Evolutionary conservation across 2,113 vertebrate species (phyloP), one percentile per base, ranked within the genome.

Genomic region (Pollachius pollachius): DNA sequence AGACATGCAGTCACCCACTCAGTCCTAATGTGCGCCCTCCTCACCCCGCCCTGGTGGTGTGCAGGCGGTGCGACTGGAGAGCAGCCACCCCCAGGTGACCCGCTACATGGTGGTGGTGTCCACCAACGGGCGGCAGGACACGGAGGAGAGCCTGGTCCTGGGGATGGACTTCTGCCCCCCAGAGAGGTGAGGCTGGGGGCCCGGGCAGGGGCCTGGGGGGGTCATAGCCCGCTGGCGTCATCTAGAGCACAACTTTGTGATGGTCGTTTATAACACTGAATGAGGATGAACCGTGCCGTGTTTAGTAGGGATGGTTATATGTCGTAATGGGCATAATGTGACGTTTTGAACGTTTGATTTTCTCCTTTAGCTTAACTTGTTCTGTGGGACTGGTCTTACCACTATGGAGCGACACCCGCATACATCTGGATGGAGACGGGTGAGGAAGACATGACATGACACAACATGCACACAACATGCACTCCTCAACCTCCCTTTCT

Each of bases 61-160:
- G 41, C 66, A 85, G 80, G 96, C 96, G 70, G 97, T 99, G 56
- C 94, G 96, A 68, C 85, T 99, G 92, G 97, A 99, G 92, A 98
- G 96, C 60, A 92, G 90, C 3, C 95, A 94, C 74, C 72, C 90
- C 76, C 94, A 94, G 84, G 87, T 94, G 82, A 99, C 95, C 0
- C 93, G 97, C 25, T 99, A 99, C 91, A 98, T 99, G 96, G 97
- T 99, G 72, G 96, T 99, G 16, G 95, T 99, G 65, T 98, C 96
- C 76, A 99, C 97, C 71, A 97, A 95, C 0, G 97, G 97, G 59
- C 94, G 96, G 65, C 97, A 99, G 80, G 97, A 99, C 89, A 99
- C 97, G 0, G 97, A 99, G 86, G 97, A 99, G 90, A 98, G 95
- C 80, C 94, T 99, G n/a, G 96, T 99, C 64, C 91, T 99, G 27